phyloP scores from a whole-genome alignment of 2,113 vertebrate genomes.

The Scomber japonicus region DNA sequence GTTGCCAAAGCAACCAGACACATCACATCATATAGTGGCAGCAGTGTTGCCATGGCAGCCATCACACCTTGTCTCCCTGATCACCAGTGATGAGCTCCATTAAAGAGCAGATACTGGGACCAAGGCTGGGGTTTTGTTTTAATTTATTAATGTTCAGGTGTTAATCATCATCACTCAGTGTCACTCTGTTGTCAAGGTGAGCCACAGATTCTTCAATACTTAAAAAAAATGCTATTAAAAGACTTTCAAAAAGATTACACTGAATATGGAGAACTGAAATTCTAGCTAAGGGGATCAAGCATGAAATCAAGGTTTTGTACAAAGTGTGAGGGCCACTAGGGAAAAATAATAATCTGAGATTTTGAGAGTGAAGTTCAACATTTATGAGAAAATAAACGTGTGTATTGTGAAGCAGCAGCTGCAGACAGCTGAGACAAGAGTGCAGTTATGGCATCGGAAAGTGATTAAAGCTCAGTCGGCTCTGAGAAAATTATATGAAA shows the following conservation, averaged over 20 bases:
- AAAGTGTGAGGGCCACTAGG: too few relatives aligned
- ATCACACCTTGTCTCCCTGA: conserved; percentile 72
- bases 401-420: too few relatives aligned
- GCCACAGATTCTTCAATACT: background rate
- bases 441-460: too few relatives aligned
- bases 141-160: background rate
- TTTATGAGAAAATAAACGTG: too few relatives aligned
- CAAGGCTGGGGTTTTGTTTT: background rate
- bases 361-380: too few relatives aligned
- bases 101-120: background rate
- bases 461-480: too few relatives aligned
- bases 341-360: too few relatives aligned
- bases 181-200: background rate
- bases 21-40: conserved; percentile 46
- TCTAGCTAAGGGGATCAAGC: background rate
- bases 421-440: too few relatives aligned
- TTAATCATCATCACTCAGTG: background rate
- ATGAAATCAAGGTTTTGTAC: background rate
- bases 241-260: background rate
- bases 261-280: background rate
- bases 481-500: too few relatives aligned
- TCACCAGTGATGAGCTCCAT: conserved; percentile 37
- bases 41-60: conserved; percentile 71
- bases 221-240: background rate
- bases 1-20: conserved; percentile 67